Conservation (phyloP, 2,113 vertebrate genomes). For the Tupaia chinensis region DNA sequence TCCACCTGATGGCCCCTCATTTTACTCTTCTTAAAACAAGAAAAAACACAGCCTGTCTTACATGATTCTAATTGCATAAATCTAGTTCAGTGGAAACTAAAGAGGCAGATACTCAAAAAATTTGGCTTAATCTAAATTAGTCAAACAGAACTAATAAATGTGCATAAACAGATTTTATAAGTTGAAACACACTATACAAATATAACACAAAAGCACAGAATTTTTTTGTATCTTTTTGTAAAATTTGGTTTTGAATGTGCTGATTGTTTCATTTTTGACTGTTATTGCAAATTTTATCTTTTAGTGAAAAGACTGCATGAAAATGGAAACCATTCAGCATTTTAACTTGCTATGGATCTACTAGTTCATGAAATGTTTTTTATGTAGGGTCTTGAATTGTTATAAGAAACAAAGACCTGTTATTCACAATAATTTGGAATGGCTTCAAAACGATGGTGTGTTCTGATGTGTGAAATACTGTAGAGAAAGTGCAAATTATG, state of each 20-base stretch:
- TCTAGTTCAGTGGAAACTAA: neutral
- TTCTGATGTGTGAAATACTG: constrained; percentile 2
- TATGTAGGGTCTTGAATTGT: neutral
- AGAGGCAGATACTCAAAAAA: neutral
- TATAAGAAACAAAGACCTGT: neutral
- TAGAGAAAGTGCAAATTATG: neutral
- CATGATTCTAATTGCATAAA: neutral
- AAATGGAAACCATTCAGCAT: constrained; percentile 19
- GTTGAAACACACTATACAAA: neutral
- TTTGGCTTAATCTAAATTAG: neutral
- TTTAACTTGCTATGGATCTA: neutral
- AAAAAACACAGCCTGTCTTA: neutral
- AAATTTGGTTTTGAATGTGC: neutral
- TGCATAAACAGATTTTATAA: neutral
- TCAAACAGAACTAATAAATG: neutral
- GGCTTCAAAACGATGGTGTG: neutral
- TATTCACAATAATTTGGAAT: neutral
- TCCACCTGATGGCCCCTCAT: too few relatives aligned
- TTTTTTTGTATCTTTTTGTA: neutral
- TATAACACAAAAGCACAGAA: neutral
- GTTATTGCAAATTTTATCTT: neutral
- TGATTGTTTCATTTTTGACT: neutral
- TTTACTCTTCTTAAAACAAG: constrained; percentile 2
- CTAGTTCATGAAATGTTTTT: neutral
- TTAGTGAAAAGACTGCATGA: neutral